Evolutionary conservation across 2,888 invertebrate species (phyloP), one percentile per base, ranked within the genome.

Genomic region (Branchellion lobata): DNA sequence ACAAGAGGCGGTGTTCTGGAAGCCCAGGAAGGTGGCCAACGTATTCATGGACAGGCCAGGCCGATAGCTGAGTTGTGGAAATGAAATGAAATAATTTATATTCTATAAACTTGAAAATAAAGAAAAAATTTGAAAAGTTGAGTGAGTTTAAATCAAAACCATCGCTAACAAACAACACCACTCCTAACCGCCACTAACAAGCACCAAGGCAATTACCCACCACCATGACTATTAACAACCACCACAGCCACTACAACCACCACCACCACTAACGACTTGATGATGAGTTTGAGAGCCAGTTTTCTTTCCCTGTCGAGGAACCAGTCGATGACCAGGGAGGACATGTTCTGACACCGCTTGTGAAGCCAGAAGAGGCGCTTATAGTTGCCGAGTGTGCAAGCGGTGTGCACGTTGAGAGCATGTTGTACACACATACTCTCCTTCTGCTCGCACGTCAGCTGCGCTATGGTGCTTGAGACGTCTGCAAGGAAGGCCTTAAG

Each of bases 301-400:
- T 94, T 96, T 86, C 99, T 91, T 88, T 97, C 96, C 86, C 98
- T 91, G 83, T 95, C 94, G 87, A 95, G 91, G 91, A 98, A 98
- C 95, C 97, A 96, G 89, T 98, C 97, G 90, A 99, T 93, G 84
- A 99, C 91, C 89, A 94, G 96, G 80, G 94, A 94, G 71, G 95
- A 93, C 98, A 99, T 98, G 86, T 93, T 91, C 29, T 98, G 98
- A 61, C 98, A 93, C 81, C 90, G 89, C 86, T 91, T 91, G 89
- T 97, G 98, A 81, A 99, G 90, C 85, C 92, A 90, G 90, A 99
- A 98, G 88, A 99, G 93, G 87, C 91, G 92, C 87, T 94, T 93
- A 89, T 94, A 94, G 89, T 98, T 96, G 84, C 93, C 93, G 84
- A 94, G 91, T 82, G 94, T 92, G 95, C 96, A 98, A 27, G 97